Percentiles rank a stretch among this genome's conserved stretches.
phyloP scores from a whole-genome alignment of 1,140 invertebrate species.

The Dendroctonus valens region DNA sequence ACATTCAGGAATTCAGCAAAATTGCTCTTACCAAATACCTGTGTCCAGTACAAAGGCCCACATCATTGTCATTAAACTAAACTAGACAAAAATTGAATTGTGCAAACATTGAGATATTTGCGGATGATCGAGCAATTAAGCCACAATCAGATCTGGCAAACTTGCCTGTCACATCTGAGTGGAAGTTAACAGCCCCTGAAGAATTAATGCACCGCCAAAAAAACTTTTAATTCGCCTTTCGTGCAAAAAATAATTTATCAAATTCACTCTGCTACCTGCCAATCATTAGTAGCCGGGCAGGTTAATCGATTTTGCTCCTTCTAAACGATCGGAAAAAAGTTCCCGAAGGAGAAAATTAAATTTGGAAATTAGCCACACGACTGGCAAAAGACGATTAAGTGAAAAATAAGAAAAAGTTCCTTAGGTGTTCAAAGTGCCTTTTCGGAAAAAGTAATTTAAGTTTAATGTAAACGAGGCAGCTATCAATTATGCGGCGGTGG shows the following conservation, averaged over 20 bases:
- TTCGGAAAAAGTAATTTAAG: constrained; percentile 20
- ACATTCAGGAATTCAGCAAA: too few species aligned
- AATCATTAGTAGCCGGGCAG: constrained; percentile 15
- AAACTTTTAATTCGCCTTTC: constrained; percentile 10
- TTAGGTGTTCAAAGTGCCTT: constrained; percentile 8
- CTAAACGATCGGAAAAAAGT: constrained; percentile 24
- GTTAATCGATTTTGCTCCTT: constrained; percentile 21
- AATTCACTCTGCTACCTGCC: constrained; percentile 14
- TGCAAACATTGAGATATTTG: too few species aligned
- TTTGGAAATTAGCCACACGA: constrained; percentile 24
- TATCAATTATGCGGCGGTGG: constrained; percentile 11
- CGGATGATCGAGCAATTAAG: too few species aligned
- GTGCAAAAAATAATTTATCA: constrained; percentile 21
- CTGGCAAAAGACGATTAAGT: constrained; percentile 24
- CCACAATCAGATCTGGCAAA: too few species aligned
- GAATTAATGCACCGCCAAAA: neutral
- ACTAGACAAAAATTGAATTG: too few species aligned
- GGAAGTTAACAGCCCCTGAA: too few species aligned
- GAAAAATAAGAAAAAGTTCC: constrained; percentile 17
- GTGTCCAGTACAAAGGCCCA: too few species aligned
- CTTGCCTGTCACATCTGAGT: too few species aligned
- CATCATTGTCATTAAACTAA: too few species aligned
- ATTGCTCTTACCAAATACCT: too few species aligned
- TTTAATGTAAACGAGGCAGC: constrained; percentile 21
- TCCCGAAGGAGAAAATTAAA: constrained; percentile 22